phyloP scores from a whole-genome alignment of 1,140 invertebrate genomes.

The Eufriesea mexicana region DNA sequence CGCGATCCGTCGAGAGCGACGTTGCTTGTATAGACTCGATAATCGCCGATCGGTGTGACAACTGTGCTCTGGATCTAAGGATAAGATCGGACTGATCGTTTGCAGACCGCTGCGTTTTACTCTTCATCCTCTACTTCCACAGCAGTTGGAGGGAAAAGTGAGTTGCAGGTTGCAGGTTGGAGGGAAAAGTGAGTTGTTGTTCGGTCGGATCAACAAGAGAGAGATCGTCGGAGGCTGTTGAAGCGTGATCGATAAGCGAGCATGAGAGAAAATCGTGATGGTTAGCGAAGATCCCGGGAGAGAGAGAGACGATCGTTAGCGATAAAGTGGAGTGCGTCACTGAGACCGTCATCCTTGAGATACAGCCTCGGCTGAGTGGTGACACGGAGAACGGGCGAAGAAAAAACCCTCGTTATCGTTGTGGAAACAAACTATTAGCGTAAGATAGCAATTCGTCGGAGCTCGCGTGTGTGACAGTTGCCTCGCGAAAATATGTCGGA shows the following conservation, averaged over 20 bases:
- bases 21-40: no score
- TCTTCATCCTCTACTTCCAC: no score
- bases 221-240: not conserved
- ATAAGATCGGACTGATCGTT: no score
- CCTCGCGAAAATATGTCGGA: slow-evolving; percentile 67
- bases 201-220: not conserved
- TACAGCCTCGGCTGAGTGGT: not conserved
- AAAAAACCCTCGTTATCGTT: slow-evolving; percentile 72
- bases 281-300: not conserved
- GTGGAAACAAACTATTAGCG: slow-evolving; percentile 81
- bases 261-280: not conserved
- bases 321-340: slow-evolving; percentile 17
- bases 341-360: slow-evolving; percentile 35
- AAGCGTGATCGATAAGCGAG: not conserved
- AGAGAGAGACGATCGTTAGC: not conserved
- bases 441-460: slow-evolving; percentile 72
- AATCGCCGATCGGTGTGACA: no score
- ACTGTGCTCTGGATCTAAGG: no score
- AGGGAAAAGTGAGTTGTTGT: not conserved
- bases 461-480: slow-evolving; percentile 72
- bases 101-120: no score
- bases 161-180: not conserved
- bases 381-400: not conserved
- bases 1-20: not conserved
- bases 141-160: not conserved